phyloP scores from a whole-genome alignment of 2,888 invertebrate species.

The Pogonocherus hispidulus region DNA sequence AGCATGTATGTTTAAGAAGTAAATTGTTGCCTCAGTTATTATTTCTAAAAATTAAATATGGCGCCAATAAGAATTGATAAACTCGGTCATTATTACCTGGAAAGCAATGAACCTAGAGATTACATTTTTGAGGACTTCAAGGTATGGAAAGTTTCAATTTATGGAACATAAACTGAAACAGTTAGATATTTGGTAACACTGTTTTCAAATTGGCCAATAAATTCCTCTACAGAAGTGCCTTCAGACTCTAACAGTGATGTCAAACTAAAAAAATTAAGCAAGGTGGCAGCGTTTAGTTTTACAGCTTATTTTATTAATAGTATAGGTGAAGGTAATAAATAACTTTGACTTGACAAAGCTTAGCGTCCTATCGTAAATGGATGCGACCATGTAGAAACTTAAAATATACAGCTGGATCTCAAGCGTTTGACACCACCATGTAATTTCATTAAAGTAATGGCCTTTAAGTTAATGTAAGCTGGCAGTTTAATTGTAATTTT shows the following conservation, averaged over 20 bases:
- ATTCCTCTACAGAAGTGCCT: neutral
- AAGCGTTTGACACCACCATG: conserved; percentile 14
- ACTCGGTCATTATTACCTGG: no score
- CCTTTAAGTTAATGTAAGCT: conserved; percentile 25
- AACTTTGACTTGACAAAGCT: neutral
- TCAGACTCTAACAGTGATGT: neutral
- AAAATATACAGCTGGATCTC: neutral
- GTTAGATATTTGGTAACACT: no score
- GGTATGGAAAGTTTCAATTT: no score
- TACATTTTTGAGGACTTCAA: no score
- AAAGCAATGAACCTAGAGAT: no score
- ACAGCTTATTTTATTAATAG: no score
- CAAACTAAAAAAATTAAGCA: neutral
- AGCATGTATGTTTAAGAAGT: no score
- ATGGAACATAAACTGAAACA: no score
- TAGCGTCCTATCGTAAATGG: neutral
- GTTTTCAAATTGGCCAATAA: no score
- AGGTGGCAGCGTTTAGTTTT: neutral
- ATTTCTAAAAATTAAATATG: no score
- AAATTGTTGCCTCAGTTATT: no score
- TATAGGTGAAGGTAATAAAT: neutral
- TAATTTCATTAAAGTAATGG: conserved; percentile 25
- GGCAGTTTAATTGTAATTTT: conserved; percentile 23
- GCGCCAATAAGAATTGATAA: no score
- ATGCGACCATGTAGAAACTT: neutral